phyloP scores from a whole-genome alignment of 2,888 invertebrate species.

The Leptopilina drosophilae region DNA sequence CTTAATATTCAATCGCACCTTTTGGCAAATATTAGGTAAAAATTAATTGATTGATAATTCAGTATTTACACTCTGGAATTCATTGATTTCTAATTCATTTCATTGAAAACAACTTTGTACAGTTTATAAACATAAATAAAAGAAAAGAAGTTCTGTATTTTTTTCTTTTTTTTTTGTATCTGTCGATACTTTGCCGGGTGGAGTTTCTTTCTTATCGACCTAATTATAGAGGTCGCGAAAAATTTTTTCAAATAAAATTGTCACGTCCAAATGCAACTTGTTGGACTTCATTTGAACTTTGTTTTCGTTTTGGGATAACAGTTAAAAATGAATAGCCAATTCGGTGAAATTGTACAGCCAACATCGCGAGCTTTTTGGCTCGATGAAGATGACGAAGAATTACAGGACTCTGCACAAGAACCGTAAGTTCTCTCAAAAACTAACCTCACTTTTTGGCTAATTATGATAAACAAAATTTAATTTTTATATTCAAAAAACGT shows the following conservation, averaged over 20 bases:
- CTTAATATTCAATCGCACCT: background rate
- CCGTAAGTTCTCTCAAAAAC: conserved; percentile 54
- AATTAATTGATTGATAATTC: background rate
- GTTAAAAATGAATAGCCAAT: conserved; percentile 64
- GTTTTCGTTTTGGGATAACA: background rate
- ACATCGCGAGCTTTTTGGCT: conserved; percentile 74
- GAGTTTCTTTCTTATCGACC: no score
- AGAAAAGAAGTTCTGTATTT: background rate
- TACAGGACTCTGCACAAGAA: conserved; percentile 47
- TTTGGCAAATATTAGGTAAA: background rate
- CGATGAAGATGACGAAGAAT: conserved; percentile 69
- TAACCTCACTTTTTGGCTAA: conserved; percentile 49
- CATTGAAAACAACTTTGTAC: background rate
- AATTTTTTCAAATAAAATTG: no score
- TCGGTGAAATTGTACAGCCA: conserved; percentile 72
- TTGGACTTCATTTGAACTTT: background rate
- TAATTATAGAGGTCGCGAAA: no score
- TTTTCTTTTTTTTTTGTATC: no score
- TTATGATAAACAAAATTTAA: no score
- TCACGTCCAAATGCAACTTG: background rate
- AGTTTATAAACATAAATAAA: conserved; percentile 14
- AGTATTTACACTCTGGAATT: background rate
- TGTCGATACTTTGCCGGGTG: no score
- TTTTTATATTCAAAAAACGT: no score
- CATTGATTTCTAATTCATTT: background rate